Evolutionary conservation across 2,888 invertebrate genomes (phyloP), one percentile per base, ranked within the genome.

Genomic region (Xestia c-nigrum): DNA sequence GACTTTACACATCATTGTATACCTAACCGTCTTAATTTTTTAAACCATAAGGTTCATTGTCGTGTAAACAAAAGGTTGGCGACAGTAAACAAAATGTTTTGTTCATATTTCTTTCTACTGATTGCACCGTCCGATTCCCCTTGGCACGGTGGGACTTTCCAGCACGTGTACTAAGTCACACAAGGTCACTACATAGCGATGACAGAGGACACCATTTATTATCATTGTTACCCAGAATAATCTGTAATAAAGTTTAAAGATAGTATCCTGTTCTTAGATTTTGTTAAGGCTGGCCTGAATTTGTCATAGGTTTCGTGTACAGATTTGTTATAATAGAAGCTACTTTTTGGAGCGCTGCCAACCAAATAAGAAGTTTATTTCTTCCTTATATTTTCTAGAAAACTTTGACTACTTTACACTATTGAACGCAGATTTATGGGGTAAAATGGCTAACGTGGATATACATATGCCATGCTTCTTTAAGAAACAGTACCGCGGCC

Each of bases 61-160:
- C 12, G 74, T 57, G 10, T 68, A 31, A 40, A 47, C 40, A 55
- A n/a, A 59, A 38, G 21, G 80, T 83, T 61, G 16, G 61, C 46
- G 67, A 64, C 52, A 14, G 47, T 12, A 38, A 71, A 66, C 38
- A 14, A 9, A 31, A 47, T 72, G 72, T 57, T 74, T 78, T 87
- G 71, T 80, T 76, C 68, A 46, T 77, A 74, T 87, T 87, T 73
- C 71, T 79, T 83, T 81, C 72, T 72, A 46, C 74, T 21, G 88
- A 80, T 83, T 76, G 57, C 31, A 52, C 63, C 66, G 72, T 40
- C 63, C 24, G 87, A 87, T 89, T 78, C 74, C 50, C 68, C 14
- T 87, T 87, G 86, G 88, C 89, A 88, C 76, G 46, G 59, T 72
- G 57, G 85, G 76, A 89, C 84, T 89, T 89, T 87, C 89, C 88